Conservation (phyloP, 2,113 vertebrate genomes). For the Engraulis encrasicolus region DNA sequence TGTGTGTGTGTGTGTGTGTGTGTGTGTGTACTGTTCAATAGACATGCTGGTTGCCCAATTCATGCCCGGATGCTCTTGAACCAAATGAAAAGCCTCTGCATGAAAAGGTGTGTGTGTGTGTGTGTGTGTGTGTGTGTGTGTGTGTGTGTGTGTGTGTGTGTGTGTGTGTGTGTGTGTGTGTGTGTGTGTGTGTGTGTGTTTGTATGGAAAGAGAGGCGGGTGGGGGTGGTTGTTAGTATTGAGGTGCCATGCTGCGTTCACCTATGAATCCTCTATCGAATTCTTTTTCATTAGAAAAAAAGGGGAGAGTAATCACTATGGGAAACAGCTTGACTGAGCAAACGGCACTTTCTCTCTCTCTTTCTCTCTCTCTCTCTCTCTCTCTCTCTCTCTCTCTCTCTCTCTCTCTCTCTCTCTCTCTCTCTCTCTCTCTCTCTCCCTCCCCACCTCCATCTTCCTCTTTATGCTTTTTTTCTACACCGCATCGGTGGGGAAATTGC, state of each 20-base stretch:
- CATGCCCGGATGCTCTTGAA: conserved; percentile 5
- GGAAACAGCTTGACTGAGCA: conserved; percentile 59
- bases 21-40: background rate
- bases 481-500: conserved; percentile 70
- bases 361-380: conserved; percentile 47
- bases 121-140: conserved; percentile 9
- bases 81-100: background rate
- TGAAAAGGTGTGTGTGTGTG: background rate
- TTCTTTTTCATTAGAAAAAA: conserved; percentile 62
- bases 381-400: conserved; percentile 59
- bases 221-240: conserved; percentile 48
- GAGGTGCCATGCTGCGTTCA: conserved; percentile 19
- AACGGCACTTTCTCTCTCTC: conserved; percentile 41
- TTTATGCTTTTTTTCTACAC: conserved; percentile 74
- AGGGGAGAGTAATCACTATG: conserved; percentile 66
- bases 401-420: conserved; percentile 69
- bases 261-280: conserved; percentile 51
- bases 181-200: background rate
- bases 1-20: background rate
- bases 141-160: conserved; percentile 7
- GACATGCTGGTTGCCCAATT: background rate
- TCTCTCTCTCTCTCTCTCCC: conserved; percentile 48
- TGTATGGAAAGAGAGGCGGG: background rate
- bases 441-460: conserved; percentile 51
- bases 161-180: background rate